Evolutionary conservation across 2,888 invertebrate species (phyloP), one percentile per base, ranked within the genome.

Genomic region (Eubasilissa splendida): DNA sequence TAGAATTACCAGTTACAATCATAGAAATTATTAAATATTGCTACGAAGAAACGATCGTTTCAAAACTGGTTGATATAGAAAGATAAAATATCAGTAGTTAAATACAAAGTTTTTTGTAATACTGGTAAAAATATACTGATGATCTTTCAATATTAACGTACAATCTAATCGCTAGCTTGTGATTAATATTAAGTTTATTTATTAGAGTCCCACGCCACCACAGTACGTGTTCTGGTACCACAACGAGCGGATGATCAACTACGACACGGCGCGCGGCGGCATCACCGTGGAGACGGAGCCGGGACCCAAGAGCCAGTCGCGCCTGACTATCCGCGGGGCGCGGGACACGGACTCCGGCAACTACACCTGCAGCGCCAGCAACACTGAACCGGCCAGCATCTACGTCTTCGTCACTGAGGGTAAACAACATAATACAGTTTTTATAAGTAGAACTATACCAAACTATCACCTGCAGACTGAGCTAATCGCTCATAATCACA

Each of bases 191-290:
- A 2, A 42, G 3, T 7, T 42, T 58, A 58, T 58, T 58, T 4
- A 22, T 4, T 92, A 96, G 96, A 96, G 96, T 88, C 97, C 97
- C 78, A 95, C 95, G 87, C 97, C 96, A 85, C 97, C 97, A 84
- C 96, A 96, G 90, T 97, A 96, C 91, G 96, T 97, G 87, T 97
- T 97, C 91, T 97, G 97, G 97, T 97, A 96, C 91, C 97, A 97
- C 91, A 96, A 97, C 91, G 95, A 95, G 89, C 94, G 95, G 87
- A 96, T 97, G 95, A 96, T 97, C 91, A 97, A 97, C 92, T 97
- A 96, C 90, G 96, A 97, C 90, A 94, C 93, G 86, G 91, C 95
- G 85, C 93, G 96, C 86, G 95, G 96, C 85, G 94, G 94, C 85
- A 96, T 96, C 85, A 92, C 92, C 85, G 96, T 97, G 86, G 93